Percentiles rank a stretch among this genome's conserved stretches.
phyloP scores from a whole-genome alignment of 2,113 vertebrate genomes.

The Erpornis zantholeuca region DNA sequence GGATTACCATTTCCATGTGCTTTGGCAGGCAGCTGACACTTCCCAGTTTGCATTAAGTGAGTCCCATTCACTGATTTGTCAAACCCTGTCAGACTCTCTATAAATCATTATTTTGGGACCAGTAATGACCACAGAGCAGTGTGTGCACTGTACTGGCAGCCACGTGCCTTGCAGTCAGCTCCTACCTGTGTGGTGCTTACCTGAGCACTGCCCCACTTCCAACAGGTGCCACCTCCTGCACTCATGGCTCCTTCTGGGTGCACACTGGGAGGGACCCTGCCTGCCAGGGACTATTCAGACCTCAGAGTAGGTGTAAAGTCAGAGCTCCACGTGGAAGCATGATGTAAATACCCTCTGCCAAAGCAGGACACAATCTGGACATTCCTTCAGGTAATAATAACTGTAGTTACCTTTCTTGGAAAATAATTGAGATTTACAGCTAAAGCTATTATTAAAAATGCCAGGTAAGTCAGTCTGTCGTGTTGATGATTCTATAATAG shows the following conservation, averaged over 20 bases:
- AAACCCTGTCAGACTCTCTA: background rate
- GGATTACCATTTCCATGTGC: background rate
- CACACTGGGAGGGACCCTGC: background rate
- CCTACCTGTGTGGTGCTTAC: background rate
- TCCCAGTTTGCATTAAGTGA: background rate
- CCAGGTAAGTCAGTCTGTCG: background rate
- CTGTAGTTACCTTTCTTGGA: background rate
- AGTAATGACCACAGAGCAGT: background rate
- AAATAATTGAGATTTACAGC: background rate
- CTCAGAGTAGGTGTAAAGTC: background rate
- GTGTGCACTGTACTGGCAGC: background rate
- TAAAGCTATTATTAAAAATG: background rate
- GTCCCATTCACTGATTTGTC: background rate
- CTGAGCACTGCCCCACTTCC: background rate
- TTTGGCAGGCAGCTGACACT: background rate
- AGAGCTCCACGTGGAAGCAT: background rate
- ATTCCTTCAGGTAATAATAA: background rate
- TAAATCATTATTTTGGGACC: background rate
- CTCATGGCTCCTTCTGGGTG: accelerated
- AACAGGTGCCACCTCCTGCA: background rate
- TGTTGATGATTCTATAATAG: background rate
- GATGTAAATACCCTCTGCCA: background rate
- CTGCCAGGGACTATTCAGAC: background rate
- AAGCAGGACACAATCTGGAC: background rate
- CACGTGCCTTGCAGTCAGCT: background rate